Evolutionary conservation across 1,140 invertebrate species (phyloP), one percentile per base, ranked within the genome.

Genomic region (Drosophila asahinai): DNA sequence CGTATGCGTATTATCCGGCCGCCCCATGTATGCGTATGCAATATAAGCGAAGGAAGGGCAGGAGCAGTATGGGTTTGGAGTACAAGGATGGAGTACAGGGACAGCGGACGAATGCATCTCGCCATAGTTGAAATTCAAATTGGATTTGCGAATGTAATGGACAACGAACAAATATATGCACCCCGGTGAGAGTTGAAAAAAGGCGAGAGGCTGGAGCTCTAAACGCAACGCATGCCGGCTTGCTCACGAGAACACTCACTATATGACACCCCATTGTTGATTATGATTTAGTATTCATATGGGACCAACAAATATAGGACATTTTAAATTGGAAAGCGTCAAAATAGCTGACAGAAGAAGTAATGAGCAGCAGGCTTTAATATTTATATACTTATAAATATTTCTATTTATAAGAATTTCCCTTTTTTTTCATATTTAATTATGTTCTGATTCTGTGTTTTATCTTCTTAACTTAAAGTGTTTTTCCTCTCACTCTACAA

Each of bases 121-220:
- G 27, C 22, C 40, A 33, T 79, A 60, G 49, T 81, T 76, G 60
- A 48, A 74, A 78, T 82, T 82, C 65, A 86, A 86, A 86, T 86
- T 72, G 83, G 58, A 86, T 77, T 74, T 78, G 49, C 33, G 66
- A 30, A 68, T 61, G 63, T 58, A 38, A 51, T 48, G 49, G 72
- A 52, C 61, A 62, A 64, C 55, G 54, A 22, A 49, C 40, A 72
- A 36, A 19, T 49, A 63, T 57, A 63, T 42, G 27, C 45, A 38
- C 12, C 27, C 67, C 47, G 22, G 30, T 22, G 38, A 73, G 68
- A 72, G 47, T 33, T 57, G 40, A 19, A 48, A 42, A 40, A 40
- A 8, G 3, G 11, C 27, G 27, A 65, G 12, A 14, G 49, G n/a
- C 48, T 22, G 17, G 22, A 48, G 63, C 63, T 70, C 47, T 67